Percentiles rank a stretch among this genome's conserved stretches.
phyloP scores from a whole-genome alignment of 2,797 vertebrate genomes.

The Coracias cyanogaster region DNA sequence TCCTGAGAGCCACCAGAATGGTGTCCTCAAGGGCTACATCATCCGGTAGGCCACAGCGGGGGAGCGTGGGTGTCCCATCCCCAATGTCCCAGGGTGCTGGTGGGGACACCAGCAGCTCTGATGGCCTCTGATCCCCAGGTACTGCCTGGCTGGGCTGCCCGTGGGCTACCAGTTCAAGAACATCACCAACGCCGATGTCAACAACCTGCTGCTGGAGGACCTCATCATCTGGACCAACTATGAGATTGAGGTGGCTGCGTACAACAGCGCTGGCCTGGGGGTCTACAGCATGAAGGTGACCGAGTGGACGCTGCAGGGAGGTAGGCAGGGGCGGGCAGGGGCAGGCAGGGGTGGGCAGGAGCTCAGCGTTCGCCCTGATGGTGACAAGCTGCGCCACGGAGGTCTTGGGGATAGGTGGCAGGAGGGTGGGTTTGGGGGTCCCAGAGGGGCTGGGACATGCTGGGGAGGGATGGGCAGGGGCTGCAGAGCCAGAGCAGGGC shows the following conservation, averaged over 20 bases:
- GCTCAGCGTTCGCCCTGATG: rapidly evolving
- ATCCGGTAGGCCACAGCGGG: slow-evolving; percentile 80
- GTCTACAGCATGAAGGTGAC: slow-evolving; percentile 94
- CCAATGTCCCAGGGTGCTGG: rapidly evolving
- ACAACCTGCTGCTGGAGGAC: slow-evolving; percentile 93
- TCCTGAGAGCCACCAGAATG: slow-evolving; percentile 94
- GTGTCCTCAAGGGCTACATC: slow-evolving; percentile 91
- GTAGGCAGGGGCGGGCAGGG: slow-evolving; percentile 72
- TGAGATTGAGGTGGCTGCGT: slow-evolving; percentile 96
- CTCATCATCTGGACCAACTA: slow-evolving; percentile 99
- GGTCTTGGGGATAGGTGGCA: neutral
- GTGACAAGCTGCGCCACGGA: rapidly evolving
- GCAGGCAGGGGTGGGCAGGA: neutral
- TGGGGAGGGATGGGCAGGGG: neutral
- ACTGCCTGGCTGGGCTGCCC: slow-evolving; percentile 92
- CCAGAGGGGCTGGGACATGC: neutral
- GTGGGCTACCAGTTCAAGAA: slow-evolving; percentile 97
- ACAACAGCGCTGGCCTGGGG: slow-evolving; percentile 93
- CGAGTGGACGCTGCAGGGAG: slow-evolving; percentile 98
- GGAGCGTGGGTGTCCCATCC: rapidly evolving
- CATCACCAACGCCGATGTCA: slow-evolving; percentile 92
- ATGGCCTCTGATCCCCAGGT: slow-evolving; percentile 72
- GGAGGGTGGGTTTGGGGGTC: neutral
- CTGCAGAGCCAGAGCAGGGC: neutral
- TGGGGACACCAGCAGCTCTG: neutral